phyloP scores from a whole-genome alignment of 2,113 vertebrate genomes.

The Corvus hawaiiensis region DNA sequence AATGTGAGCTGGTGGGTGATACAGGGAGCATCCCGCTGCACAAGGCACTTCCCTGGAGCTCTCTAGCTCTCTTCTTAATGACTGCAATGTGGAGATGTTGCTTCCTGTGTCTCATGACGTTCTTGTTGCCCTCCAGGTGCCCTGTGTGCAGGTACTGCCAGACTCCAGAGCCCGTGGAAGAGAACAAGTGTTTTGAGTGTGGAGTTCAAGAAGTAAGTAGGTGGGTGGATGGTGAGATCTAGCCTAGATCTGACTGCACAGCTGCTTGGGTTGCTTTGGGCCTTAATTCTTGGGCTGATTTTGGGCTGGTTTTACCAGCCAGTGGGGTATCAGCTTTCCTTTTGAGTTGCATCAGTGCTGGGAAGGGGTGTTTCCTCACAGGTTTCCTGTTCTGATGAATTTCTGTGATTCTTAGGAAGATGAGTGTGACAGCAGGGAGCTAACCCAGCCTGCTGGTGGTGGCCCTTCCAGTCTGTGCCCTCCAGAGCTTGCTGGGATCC shows the following conservation, averaged over 20 bases:
- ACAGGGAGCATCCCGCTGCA: not conserved
- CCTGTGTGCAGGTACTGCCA: constrained; percentile 97
- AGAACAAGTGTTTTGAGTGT: constrained; percentile 98
- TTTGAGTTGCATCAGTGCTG: not conserved
- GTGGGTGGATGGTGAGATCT: constrained; percentile 14
- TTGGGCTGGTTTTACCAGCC: not conserved
- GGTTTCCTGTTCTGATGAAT: not conserved
- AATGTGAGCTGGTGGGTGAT: fast-evolving
- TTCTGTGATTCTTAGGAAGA: not conserved
- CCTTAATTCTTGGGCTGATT: not conserved
- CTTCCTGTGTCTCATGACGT: not conserved
- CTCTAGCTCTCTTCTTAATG: not conserved
- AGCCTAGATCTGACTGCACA: not conserved
- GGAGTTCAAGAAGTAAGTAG: constrained; percentile 96
- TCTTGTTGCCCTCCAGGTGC: constrained; percentile 76
- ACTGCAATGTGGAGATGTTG: not conserved
- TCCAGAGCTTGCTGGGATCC: not conserved
- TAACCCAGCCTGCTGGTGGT: not conserved
- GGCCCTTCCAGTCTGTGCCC: not conserved
- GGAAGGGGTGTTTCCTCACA: not conserved
- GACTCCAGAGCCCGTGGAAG: constrained; percentile 94
- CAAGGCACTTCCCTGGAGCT: not conserved
- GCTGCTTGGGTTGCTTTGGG: not conserved
- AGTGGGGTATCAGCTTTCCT: not conserved
- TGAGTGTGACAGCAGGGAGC: not conserved